phyloP scores from a whole-genome alignment of 2,113 vertebrate species.

The Dermatemys mawii region DNA sequence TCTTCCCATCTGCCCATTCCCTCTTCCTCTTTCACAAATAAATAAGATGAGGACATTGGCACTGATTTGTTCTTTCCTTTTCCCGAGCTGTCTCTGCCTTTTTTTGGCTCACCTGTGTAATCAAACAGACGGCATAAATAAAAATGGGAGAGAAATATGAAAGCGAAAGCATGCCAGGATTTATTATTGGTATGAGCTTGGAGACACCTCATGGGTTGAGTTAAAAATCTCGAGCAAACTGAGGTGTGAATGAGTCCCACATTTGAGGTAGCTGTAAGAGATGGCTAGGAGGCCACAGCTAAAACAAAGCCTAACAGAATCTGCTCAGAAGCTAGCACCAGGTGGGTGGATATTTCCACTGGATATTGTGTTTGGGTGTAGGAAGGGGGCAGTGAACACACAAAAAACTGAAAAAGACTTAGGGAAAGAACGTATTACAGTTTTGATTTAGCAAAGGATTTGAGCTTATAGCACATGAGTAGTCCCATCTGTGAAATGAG shows the following conservation, averaged over 20 bases:
- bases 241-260: background rate
- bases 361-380: background rate
- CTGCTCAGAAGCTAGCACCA: background rate
- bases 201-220: background rate
- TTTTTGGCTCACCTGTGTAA: background rate
- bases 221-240: background rate
- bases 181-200: no score
- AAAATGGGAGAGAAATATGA: background rate
- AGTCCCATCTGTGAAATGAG: background rate
- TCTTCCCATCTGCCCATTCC: background rate
- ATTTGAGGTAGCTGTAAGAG: background rate
- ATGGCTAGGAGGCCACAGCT: background rate
- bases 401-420: background rate
- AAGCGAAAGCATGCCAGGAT: background rate
- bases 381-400: background rate
- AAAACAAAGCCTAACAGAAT: background rate
- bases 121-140: background rate
- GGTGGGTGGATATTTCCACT: background rate
- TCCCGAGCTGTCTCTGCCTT: background rate
- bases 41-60: background rate
- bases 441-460: background rate
- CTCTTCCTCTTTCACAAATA: background rate
- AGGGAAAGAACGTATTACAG: fast-evolving
- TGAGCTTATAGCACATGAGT: background rate
- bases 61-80: background rate